A percentile compares a stretch with the other conserved stretches of the same genome.
phyloP scores from a whole-genome alignment of 2,888 invertebrate species.

The Agonopterix arenella region DNA sequence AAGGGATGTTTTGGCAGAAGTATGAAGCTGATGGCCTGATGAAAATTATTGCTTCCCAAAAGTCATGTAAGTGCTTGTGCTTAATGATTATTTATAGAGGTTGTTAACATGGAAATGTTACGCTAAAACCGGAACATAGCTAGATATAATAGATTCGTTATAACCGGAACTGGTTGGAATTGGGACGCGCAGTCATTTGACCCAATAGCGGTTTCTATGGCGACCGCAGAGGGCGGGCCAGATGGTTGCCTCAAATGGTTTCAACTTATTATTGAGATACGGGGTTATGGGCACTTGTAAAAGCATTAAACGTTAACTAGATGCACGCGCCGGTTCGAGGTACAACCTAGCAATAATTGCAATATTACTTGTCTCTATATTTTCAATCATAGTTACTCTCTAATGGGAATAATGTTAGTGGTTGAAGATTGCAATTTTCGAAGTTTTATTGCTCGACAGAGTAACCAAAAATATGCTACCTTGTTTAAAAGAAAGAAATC shows the following conservation, averaged over 20 bases:
- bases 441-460: too few species aligned
- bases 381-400: too few species aligned
- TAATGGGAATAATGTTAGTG: too few species aligned
- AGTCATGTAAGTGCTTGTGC: background rate
- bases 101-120: background rate
- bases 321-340: too few species aligned
- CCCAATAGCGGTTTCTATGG: slow-evolving; percentile 38
- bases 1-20: too few species aligned
- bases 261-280: slow-evolving; percentile 22
- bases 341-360: too few species aligned
- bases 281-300: slow-evolving; percentile 2
- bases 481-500: too few species aligned
- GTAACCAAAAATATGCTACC: too few species aligned
- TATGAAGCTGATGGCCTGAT: too few species aligned
- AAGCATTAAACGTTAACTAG: background rate
- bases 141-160: slow-evolving; percentile 6
- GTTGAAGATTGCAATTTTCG: too few species aligned
- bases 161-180: slow-evolving; percentile 40
- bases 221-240: slow-evolving; percentile 35
- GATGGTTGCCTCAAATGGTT: slow-evolving; percentile 11
- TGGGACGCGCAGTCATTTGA: slow-evolving; percentile 32
- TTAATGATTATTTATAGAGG: background rate
- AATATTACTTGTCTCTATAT: too few species aligned
- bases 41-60: too few species aligned
- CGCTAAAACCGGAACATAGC: slow-evolving; percentile 7